Evolutionary conservation across 2,113 vertebrate species (phyloP).

Genomic region (Furnarius figulus): DNA sequence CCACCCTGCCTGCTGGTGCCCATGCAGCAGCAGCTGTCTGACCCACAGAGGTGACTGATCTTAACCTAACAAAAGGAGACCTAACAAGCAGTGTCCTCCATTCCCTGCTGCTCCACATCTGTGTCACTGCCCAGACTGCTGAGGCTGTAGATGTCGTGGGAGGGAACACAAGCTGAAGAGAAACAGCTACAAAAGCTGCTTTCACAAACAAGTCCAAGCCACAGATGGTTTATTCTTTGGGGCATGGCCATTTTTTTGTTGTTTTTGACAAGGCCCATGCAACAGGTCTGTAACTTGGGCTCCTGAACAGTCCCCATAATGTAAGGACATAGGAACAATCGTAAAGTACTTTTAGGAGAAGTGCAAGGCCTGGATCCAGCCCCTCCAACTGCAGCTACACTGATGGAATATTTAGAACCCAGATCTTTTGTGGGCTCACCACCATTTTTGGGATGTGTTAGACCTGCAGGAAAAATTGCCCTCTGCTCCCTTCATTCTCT

Average conservation of each 20-base stretch:
- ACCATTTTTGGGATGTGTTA: neutral
- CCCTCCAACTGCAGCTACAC: neutral
- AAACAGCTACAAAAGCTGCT: neutral
- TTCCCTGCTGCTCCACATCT: neutral
- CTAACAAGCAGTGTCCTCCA: neutral
- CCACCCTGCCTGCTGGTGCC: neutral
- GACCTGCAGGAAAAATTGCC: neutral
- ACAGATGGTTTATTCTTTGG: neutral
- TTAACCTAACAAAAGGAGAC: neutral
- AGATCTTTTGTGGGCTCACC: neutral
- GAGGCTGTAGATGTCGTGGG: neutral
- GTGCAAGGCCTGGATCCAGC: neutral
- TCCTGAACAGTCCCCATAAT: neutral
- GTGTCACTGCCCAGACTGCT: neutral
- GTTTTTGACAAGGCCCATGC: neutral
- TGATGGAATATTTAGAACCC: fast-evolving
- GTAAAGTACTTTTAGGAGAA: neutral
- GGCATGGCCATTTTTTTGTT: neutral
- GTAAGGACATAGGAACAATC: neutral
- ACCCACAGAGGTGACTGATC: neutral
- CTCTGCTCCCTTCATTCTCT: neutral
- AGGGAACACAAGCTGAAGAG: neutral
- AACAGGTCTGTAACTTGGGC: neutral
- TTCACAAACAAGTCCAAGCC: neutral
- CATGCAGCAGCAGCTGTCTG: neutral